Conservation (phyloP, 2,113 vertebrate species). For the Eulemur macaco region DNA sequence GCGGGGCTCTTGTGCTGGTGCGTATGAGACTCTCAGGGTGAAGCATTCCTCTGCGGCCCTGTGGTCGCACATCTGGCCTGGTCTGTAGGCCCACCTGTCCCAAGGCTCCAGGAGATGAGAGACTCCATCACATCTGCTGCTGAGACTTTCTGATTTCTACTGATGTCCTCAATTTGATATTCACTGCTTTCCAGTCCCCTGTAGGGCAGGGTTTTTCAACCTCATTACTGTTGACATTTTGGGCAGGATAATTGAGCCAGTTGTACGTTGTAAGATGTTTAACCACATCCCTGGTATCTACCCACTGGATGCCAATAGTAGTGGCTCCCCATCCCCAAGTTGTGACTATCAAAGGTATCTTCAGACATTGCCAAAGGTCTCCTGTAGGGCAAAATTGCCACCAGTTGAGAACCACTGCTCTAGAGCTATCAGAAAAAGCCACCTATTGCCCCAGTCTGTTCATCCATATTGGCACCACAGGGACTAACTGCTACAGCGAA, state of each 20-base stretch:
- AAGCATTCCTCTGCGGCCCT: not conserved
- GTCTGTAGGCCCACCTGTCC: not conserved
- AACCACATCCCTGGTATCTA: not conserved
- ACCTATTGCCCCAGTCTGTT: not conserved
- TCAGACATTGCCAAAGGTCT: not conserved
- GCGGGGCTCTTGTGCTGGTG: accelerated
- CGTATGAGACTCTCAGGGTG: too few species aligned
- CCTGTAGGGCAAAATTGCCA: not conserved
- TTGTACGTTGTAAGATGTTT: not conserved
- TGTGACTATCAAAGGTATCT: not conserved
- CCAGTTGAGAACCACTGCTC: not conserved
- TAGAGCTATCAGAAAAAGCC: not conserved
- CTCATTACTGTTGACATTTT: not conserved
- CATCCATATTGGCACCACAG: not conserved
- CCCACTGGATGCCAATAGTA: not conserved
- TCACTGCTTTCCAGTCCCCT: not conserved
- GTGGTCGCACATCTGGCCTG: not conserved
- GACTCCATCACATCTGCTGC: not conserved
- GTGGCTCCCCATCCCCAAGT: not conserved
- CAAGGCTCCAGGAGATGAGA: not conserved
- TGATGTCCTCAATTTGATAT: not conserved
- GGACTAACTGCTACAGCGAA: not conserved
- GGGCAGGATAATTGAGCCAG: too few species aligned
- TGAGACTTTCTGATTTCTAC: not conserved
- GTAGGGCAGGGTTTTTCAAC: not conserved